Evolutionary conservation across 2,113 vertebrate genomes (phyloP).

Genomic region (Phylloscopus trochilus): DNA sequence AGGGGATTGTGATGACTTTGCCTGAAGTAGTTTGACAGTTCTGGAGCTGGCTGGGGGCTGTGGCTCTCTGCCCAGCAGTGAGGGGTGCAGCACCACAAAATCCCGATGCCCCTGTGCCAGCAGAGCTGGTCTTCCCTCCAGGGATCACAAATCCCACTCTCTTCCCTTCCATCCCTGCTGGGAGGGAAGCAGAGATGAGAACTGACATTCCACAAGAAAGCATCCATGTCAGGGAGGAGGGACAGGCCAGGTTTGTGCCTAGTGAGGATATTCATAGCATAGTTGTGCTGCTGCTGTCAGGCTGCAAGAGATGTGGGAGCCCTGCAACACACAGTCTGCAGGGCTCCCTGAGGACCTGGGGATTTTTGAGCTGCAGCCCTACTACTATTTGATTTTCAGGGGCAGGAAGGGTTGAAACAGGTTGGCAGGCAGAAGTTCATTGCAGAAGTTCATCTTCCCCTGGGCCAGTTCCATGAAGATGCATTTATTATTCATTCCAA

Average conservation of each 20-base stretch:
- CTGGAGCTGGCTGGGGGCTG: neutral
- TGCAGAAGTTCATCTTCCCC: neutral
- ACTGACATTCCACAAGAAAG: neutral
- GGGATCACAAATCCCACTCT: neutral
- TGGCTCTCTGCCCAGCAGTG: rapidly evolving
- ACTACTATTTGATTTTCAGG: neutral
- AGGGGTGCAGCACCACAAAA: rapidly evolving
- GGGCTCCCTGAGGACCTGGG: neutral
- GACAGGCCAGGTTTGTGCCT: neutral
- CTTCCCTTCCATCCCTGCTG: rapidly evolving
- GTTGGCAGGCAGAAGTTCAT: neutral
- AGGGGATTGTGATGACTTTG: neutral
- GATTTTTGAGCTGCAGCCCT: neutral
- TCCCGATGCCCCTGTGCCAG: rapidly evolving
- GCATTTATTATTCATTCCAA: neutral
- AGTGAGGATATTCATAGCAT: neutral
- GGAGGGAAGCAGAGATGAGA: neutral
- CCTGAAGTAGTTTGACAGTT: neutral
- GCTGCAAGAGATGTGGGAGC: rapidly evolving
- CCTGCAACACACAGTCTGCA: rapidly evolving
- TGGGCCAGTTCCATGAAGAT: neutral
- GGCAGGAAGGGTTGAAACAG: neutral
- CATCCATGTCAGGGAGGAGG: rapidly evolving
- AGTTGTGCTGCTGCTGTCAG: neutral
- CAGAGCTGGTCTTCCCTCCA: rapidly evolving